Percentiles rank a stretch among this genome's conserved stretches.
These are phyloP conservation scores for Sarcophaga caerulescens DNA, from an alignment of 2,888 invertebrate species.

Conservation along the genomic window DNA sequence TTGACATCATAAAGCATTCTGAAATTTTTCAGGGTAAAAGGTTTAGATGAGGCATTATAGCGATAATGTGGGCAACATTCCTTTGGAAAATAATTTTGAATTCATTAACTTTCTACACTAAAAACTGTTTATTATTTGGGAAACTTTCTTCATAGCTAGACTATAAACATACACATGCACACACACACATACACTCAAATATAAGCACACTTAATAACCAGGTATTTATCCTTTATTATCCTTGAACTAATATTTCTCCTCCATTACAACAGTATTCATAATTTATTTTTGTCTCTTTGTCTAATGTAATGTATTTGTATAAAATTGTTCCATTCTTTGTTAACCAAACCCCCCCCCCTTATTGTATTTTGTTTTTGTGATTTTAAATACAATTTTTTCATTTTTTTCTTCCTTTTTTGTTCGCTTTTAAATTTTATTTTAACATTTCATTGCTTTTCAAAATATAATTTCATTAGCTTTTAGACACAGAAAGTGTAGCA, in stretches of 20 bases:
- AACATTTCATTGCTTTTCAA: constrained; percentile 51
- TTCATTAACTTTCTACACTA: neutral
- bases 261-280: neutral
- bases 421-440: constrained; percentile 42
- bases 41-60: too few species aligned
- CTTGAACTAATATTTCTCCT: neutral
- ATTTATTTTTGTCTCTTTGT: neutral
- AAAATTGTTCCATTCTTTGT: neutral
- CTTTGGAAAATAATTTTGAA: too few species aligned
- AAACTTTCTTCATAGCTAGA: neutral
- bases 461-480: constrained; percentile 40
- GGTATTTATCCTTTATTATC: constrained; percentile 6
- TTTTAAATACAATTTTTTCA: neutral
- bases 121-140: neutral
- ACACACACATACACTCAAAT: neutral
- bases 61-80: too few species aligned
- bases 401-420: neutral
- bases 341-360: too few species aligned
- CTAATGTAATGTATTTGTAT: neutral
- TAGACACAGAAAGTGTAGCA: neutral
- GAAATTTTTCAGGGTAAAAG: too few species aligned
- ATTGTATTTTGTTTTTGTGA: too few species aligned
- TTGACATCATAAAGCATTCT: too few species aligned
- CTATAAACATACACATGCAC: neutral
- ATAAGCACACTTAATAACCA: neutral